Evolutionary conservation across 2,888 invertebrate genomes (phyloP), one percentile per base, ranked within the genome.

Genomic region (Euspilapteryx auroguttella): DNA sequence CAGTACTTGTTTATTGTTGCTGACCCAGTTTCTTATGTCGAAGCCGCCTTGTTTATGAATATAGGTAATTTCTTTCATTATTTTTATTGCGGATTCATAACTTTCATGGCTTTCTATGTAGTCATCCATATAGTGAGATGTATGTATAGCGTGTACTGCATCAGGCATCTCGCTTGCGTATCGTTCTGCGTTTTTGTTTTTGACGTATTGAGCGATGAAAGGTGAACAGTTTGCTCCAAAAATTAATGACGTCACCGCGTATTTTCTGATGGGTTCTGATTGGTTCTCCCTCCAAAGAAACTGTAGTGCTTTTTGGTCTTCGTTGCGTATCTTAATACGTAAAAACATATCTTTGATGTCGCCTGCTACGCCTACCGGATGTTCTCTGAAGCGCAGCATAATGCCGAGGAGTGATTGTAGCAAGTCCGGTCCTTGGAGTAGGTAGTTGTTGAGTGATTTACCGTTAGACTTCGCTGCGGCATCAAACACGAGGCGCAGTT

Each of bases 351-450:
- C n/a, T n/a, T n/a, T n/a, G n/a, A n/a, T n/a, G n/a, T n/a, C n/a
- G n/a, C n/a, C n/a, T n/a, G n/a, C n/a, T n/a, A n/a, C n/a, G n/a
- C n/a, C n/a, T n/a, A n/a, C n/a, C n/a, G n/a, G n/a, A n/a, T 39
- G 34, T 27, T 44, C 38, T 26, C 54, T 31, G 25, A 58, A 59
- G 4, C 44, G 42, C 31, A 49, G 39, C 8, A 59, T 13, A 1
- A 55, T 41, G 2, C 47, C 45, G 2, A 41, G 22, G 25, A 59
- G 31, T 5, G 48, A 39, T 8, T 38, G 34, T 3, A 52, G 33
- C 3, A 49, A 27, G 21, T 54, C 50, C 1, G 55, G 52, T 1
- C 54, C 54, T 12, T 37, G 39, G 3, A 54, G 17, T 4, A 61
- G 27, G 4, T 37, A 17, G 7, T 42, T 42, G 30, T 55, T 55